These are phyloP conservation scores for Probosciger aterrimus DNA, from an alignment of 2,113 vertebrate species.

Conservation along the genomic window DNA sequence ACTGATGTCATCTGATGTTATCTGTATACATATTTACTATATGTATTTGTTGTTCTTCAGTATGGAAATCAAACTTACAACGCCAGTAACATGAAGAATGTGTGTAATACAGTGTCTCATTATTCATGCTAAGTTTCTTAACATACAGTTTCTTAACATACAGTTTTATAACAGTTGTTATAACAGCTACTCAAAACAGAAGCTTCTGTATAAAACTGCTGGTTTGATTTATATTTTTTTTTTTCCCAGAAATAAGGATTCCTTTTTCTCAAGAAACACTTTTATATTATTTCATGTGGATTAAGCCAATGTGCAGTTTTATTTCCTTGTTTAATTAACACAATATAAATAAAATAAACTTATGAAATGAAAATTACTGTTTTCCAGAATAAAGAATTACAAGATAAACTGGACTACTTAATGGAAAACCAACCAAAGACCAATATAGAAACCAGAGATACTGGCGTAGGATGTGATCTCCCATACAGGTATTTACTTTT, in stretches of 20 bases:
- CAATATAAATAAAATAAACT: neutral
- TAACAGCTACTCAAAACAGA: neutral
- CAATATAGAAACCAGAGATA: constrained; percentile 82
- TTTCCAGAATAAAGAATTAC: constrained; percentile 95
- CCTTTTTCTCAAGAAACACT: neutral
- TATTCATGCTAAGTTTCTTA: neutral
- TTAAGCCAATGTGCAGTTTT: neutral
- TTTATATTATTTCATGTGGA: neutral
- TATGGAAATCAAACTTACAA: neutral
- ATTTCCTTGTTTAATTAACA: neutral
- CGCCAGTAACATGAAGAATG: neutral
- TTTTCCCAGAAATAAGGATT: neutral
- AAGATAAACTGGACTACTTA: constrained; percentile 94
- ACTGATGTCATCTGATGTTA: neutral
- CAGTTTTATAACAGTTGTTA: neutral
- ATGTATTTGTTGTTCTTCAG: neutral
- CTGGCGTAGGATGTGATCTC: constrained; percentile 86
- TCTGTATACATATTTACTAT: neutral
- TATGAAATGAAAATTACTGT: constrained; percentile 5
- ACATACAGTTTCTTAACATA: neutral
- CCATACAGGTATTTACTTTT: constrained; percentile 79
- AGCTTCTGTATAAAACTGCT: neutral
- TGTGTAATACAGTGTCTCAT: neutral
- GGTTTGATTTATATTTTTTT: neutral
- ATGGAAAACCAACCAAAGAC: constrained; percentile 81